Percentiles rank a stretch among this genome's conserved stretches.
Evolutionary conservation across 1,140 invertebrate genomes (phyloP).

Genomic region (Aphaenogaster floridana): DNA sequence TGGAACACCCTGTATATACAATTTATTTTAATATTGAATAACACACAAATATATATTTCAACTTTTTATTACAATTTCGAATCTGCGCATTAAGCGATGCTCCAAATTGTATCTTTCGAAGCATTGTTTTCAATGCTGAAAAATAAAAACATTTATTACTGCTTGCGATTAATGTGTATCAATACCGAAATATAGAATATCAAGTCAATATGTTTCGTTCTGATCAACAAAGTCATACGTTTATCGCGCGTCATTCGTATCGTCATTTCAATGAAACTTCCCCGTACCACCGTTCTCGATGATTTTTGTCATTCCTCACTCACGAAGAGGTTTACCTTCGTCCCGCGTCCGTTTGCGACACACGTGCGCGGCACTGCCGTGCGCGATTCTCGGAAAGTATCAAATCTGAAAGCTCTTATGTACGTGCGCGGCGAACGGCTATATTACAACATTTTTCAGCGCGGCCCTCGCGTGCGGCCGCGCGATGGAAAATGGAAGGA

Average conservation of each 20-base stretch:
- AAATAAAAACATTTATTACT: neutral
- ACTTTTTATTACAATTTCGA: neutral
- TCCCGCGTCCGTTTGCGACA: constrained; percentile 16
- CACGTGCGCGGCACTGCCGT: neutral
- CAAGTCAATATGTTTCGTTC: neutral
- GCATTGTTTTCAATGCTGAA: neutral
- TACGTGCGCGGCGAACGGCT: constrained; percentile 36
- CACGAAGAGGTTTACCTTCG: constrained; percentile 42
- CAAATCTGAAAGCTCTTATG: constrained; percentile 52
- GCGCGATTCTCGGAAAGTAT: constrained; percentile 47
- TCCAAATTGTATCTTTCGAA: neutral
- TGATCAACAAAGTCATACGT: neutral
- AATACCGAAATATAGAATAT: neutral
- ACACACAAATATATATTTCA: neutral
- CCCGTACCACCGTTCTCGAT: neutral
- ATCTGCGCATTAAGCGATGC: neutral
- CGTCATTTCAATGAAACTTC: constrained; percentile 22
- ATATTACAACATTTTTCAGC: constrained; percentile 39
- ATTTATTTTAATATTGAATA: constrained; percentile 5
- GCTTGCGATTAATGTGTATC: neutral
- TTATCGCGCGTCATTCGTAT: neutral
- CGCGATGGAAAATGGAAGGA: constrained; percentile 25
- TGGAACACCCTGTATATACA: no score
- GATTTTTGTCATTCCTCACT: constrained; percentile 51
- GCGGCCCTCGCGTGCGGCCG: neutral